These are phyloP conservation scores for Amphipoea lucens DNA, from an alignment of 2,888 invertebrate species.

Conservation along the genomic window DNA sequence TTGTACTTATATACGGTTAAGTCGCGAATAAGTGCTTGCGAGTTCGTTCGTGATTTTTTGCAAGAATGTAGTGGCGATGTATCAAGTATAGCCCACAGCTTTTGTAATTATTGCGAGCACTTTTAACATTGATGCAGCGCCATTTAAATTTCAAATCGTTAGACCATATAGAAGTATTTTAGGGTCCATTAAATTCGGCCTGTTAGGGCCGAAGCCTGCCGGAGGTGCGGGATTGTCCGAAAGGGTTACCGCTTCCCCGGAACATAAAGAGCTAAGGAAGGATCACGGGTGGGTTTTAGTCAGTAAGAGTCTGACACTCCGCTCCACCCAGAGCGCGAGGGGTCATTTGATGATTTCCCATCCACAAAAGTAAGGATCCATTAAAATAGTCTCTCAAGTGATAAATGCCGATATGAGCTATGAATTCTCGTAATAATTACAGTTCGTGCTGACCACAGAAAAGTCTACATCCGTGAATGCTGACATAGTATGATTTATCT, in stretches of 20 bases:
- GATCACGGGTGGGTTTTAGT: too few relatives aligned
- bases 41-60: conserved; percentile 22
- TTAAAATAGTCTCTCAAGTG: not conserved
- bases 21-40: conserved; percentile 6
- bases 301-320: too few relatives aligned
- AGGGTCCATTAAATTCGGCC: too few relatives aligned
- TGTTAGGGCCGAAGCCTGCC: too few relatives aligned
- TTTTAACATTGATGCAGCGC: not conserved
- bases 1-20: conserved; percentile 1
- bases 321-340: too few relatives aligned
- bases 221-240: too few relatives aligned
- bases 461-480: not conserved
- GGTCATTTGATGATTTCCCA: too few relatives aligned
- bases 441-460: not conserved
- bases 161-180: not conserved
- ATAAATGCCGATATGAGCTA: not conserved
- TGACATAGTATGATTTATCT: not conserved
- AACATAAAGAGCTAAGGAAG: too few relatives aligned
- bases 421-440: not conserved
- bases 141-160: not conserved
- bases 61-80: conserved; percentile 2
- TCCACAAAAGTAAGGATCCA: too few relatives aligned
- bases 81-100: not conserved
- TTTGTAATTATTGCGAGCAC: not conserved
- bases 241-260: too few relatives aligned